These are phyloP conservation scores for Remorina albescens DNA, from an alignment of 2,797 vertebrate genomes.

Conservation along the genomic window DNA sequence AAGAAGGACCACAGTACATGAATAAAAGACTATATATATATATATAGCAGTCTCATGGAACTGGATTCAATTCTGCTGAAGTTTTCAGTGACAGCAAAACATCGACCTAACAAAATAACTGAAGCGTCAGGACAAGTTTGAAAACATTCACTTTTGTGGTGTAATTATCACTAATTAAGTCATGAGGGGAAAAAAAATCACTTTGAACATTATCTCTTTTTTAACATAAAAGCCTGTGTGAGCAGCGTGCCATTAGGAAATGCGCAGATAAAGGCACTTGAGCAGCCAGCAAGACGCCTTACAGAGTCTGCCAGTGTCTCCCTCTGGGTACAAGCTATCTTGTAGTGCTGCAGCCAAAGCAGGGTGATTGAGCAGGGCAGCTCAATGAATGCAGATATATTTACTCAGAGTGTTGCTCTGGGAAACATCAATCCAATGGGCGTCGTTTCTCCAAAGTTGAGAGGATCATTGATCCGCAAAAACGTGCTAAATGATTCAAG, in stretches of 20 bases:
- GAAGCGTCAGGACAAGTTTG: conserved; percentile 50
- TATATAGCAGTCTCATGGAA: conserved; percentile 40
- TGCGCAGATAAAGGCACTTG: conserved; percentile 74
- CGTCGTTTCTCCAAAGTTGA: conserved; percentile 58
- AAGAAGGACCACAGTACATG: neutral
- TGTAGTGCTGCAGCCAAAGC: conserved; percentile 64
- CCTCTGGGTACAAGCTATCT: conserved; percentile 72
- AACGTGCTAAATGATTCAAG: conserved; percentile 77
- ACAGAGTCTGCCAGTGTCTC: conserved; percentile 71
- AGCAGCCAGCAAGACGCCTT: conserved; percentile 71
- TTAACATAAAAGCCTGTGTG: conserved; percentile 63
- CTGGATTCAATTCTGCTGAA: conserved; percentile 30
- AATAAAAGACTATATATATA: conserved; percentile 24
- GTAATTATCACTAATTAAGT: conserved; percentile 78
- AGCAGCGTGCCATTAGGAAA: conserved; percentile 64
- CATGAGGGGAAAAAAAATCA: conserved; percentile 62
- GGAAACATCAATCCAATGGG: conserved; percentile 73
- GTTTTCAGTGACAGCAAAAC: conserved; percentile 47
- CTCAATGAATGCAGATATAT: conserved; percentile 78
- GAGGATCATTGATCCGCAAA: conserved; percentile 69
- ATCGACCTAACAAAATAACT: conserved; percentile 60
- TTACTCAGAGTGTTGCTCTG: conserved; percentile 68
- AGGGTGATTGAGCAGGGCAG: conserved; percentile 67
- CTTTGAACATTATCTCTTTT: conserved; percentile 77
- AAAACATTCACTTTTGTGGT: conserved; percentile 61